Evolutionary conservation across 2,888 invertebrate genomes (phyloP).

Genomic region (Drosophila mimica): DNA sequence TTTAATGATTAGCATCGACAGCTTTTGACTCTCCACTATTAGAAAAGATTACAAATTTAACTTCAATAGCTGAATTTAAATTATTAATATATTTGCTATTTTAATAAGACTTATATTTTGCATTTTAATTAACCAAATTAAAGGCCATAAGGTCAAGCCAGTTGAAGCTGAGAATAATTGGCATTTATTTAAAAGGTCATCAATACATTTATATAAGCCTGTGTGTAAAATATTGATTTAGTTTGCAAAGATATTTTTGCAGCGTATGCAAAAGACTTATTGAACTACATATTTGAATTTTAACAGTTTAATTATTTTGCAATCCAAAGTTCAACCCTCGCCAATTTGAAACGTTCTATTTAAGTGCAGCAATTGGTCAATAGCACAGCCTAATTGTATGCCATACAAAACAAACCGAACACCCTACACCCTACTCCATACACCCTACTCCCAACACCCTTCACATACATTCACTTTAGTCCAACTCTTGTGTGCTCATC

Average conservation of each 20-base stretch:
- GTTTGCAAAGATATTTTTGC: background rate
- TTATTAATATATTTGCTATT: background rate
- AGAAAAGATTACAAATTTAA: background rate
- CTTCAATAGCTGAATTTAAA: background rate
- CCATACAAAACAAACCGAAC: conserved; percentile 6
- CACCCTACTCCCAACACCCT: background rate
- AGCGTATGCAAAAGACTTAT: background rate
- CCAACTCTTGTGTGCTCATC: conserved; percentile 23
- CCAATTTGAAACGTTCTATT: conserved; percentile 32
- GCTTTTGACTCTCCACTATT: background rate
- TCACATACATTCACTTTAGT: conserved; percentile 16
- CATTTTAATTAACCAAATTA: background rate
- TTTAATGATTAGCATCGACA: background rate
- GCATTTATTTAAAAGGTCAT: background rate
- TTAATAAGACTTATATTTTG: background rate
- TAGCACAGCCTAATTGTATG: conserved; percentile 44
- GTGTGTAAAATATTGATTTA: background rate
- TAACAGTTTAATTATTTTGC: background rate
- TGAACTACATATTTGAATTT: background rate
- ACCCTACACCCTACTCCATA: conserved; percentile 1
- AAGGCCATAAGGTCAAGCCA: background rate
- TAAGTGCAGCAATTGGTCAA: conserved; percentile 62
- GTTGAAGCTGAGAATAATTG: background rate
- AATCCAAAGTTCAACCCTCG: conserved; percentile 11
- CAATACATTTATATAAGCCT: background rate